phyloP scores from a whole-genome alignment of 2,888 invertebrate genomes.

The Julus scandinavius region DNA sequence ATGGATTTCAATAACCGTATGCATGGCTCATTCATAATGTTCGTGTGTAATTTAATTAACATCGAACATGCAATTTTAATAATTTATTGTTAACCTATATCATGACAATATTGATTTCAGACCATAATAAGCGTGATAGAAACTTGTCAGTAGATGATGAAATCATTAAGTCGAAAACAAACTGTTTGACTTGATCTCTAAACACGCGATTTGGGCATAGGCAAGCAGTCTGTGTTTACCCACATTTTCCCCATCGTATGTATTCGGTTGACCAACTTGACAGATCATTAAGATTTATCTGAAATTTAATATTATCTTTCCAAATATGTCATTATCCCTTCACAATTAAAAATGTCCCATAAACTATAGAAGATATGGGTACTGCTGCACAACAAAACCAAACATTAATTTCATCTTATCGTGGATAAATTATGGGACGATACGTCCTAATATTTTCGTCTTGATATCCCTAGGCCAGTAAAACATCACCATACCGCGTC shows the following conservation, averaged over 20 bases:
- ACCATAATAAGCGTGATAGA: too few species aligned
- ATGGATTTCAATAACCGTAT: too few species aligned
- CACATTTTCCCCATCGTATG: neutral
- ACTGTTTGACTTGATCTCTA: too few species aligned
- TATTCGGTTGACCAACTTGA: neutral
- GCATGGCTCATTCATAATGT: too few species aligned
- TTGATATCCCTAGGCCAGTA: neutral
- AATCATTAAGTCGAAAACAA: too few species aligned
- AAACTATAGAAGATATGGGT: neutral
- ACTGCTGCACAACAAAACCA: neutral
- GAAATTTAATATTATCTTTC: neutral
- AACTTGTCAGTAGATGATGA: too few species aligned
- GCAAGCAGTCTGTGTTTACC: neutral
- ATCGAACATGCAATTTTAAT: too few species aligned
- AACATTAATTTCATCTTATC: constrained; percentile 17
- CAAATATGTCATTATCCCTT: neutral
- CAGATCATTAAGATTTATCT: neutral
- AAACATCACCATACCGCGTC: neutral
- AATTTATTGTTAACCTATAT: too few species aligned
- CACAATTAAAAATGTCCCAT: neutral
- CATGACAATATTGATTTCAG: too few species aligned
- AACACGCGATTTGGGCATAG: too few species aligned
- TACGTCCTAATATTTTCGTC: neutral
- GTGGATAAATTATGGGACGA: neutral
- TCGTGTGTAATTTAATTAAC: too few species aligned